Evolutionary conservation across 2,888 invertebrate genomes (phyloP).

Genomic region (Sminthurides aquaticus): DNA sequence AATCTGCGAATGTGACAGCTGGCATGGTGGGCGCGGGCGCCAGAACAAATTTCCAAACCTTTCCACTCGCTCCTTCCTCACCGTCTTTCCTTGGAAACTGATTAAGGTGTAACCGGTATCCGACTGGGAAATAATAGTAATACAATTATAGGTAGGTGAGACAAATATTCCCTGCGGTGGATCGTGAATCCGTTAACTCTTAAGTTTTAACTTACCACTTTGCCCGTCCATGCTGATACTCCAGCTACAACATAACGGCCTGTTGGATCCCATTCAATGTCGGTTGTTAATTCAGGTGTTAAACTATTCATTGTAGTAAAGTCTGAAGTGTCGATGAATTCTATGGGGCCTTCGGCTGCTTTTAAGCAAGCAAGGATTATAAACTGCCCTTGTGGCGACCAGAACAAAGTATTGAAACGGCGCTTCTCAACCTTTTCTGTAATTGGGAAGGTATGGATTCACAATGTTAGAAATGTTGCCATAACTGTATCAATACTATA

Average conservation of each 20-base stretch:
- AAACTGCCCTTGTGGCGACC: constrained; percentile 93
- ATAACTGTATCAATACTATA: background rate
- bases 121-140: constrained; percentile 48
- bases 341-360: constrained; percentile 76
- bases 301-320: constrained; percentile 89
- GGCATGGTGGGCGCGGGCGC: constrained; percentile 85
- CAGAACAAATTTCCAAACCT: constrained; percentile 90
- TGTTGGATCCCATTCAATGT: constrained; percentile 99
- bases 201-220: constrained; percentile 59
- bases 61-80: constrained; percentile 77
- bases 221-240: constrained; percentile 91
- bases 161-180: background rate
- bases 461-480: constrained; percentile 4
- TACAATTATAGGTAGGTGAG: no score
- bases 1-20: constrained; percentile 74
- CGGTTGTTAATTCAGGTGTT: constrained; percentile 84
- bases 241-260: constrained; percentile 93
- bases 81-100: constrained; percentile 83
- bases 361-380: constrained; percentile 85
- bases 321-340: constrained; percentile 92
- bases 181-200: no score
- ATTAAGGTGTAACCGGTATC: constrained; percentile 89
- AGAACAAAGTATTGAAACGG: constrained; percentile 79
- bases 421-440: constrained; percentile 64
- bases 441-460: no score